Base-by-base conservation (phyloP, 2,797 vertebrate species). In the Lepilemur septentrionalis region DNA sequence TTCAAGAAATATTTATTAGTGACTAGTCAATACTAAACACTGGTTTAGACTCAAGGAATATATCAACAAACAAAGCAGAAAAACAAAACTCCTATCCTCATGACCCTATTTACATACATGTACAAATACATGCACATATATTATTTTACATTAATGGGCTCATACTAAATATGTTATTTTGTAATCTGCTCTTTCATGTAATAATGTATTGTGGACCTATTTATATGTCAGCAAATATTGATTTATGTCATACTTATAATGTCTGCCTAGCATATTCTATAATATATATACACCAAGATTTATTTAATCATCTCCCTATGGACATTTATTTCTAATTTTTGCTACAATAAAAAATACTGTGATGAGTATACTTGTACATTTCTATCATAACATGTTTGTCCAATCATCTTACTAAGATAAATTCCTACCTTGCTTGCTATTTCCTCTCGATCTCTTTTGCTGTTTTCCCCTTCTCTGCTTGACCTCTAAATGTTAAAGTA, bases 1-100 rank as follows among this genome's bases (percentile, higher is more conserved):
- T 93, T 89, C n/a, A 81, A 85, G 72, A 93, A 80, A 46, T 61
- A 82, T 61, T 38, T 85, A 81, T 85, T 76, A 89, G n/a, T 85
- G 35, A 22, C 80, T 67, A 50, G 5, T 20, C 7, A 28, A 46
- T 61, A 28, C 28, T 81, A 76, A 97, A 82, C 57, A 73, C 9
- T 61, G 38, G 69, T 92, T 93, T 61, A 79, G 41, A 92, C 18
- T 85, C 61, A 72, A 52, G 38, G 11, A 50, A 50, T 79, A 78
- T 7, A 73, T 81, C 35, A 72, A 48, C 72, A 93, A 89, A 82
- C 65, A 91, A 80, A 87, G 50, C 6, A 48, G 28, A 83, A 85
- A 91, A 91, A 84, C 11, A 89, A 89, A 89, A 79, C 59, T 82
- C 41, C 6, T 70, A 75, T 25, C 1, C 2, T 85, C 28, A 15